Evolutionary conservation across 2,113 vertebrate genomes (phyloP), one percentile per base, ranked within the genome.

Genomic region (Gadus chalcogrammus): DNA sequence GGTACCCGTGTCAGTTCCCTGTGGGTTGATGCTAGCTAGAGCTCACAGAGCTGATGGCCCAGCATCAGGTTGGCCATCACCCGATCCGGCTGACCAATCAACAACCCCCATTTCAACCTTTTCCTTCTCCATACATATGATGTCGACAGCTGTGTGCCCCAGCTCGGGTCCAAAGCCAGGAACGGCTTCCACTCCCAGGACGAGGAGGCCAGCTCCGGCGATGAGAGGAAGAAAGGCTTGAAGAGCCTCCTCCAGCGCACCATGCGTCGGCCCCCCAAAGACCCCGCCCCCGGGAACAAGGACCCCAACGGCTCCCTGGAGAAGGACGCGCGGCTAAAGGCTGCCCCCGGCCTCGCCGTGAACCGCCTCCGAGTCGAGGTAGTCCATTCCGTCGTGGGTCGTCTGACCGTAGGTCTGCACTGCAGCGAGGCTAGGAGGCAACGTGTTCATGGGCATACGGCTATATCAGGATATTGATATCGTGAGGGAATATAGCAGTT

Each of bases 201-300:
- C 15, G 86, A 91, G 18, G 75, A 82, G 13, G 75, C 71, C 61
- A 82, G 79, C 55, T 85, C 83, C 1, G 86, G 76, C 1, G 88
- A 90, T 4, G 88, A 90, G 71, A 92, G 84, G 72, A 92, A 89
- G 69, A 81, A 61, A 5, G 79, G 85, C 3, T 74, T 91, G 3
- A 93, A 84, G 70, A 82, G 71, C 27, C 64, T 90, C 1, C 80
- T 92, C 1, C 90, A 87, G 70, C 85, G 81, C 68, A 12, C 22
- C 8, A 0, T 18, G 4, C 61, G 63, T 0, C 31, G 59, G n/a
- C 1, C 28, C 3, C 2, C 64, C 15, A 86, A 83, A 64, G 82
- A 80, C 53, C 63, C 55, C 0, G 1, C 38, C 63, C 9, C 7
- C 13, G 2, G 22, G 24, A 48, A 69, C 58, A 63, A 35, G 7